These are phyloP conservation scores for Hucho hucho DNA, from an alignment of 2,113 vertebrate species.

Conservation along the genomic window DNA sequence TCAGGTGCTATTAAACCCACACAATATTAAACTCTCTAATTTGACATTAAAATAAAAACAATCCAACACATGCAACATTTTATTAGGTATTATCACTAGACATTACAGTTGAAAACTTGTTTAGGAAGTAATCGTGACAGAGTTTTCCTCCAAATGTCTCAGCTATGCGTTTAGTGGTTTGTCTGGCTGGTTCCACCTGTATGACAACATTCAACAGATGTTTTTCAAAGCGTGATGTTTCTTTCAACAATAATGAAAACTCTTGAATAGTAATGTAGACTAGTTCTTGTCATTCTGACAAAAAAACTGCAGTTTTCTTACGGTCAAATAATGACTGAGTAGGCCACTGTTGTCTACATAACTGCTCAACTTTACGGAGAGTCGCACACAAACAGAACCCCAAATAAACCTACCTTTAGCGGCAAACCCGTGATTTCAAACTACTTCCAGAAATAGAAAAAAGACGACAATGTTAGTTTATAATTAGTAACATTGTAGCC, in stretches of 20 bases:
- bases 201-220: not conserved
- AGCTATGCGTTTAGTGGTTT: not conserved
- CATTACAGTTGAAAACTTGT: not conserved
- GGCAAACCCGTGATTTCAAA: not conserved
- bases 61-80: too few relatives aligned
- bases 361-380: too few relatives aligned
- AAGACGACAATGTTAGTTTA: not conserved
- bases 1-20: too few relatives aligned
- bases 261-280: too few relatives aligned
- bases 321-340: too few relatives aligned
- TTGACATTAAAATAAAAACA: too few relatives aligned
- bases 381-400: too few relatives aligned
- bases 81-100: too few relatives aligned
- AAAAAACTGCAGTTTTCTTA: too few relatives aligned
- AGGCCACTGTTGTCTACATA: not conserved
- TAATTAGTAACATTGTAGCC: not conserved
- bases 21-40: too few relatives aligned
- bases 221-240: not conserved
- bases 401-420: not conserved
- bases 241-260: too few relatives aligned
- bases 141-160: not conserved
- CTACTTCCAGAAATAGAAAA: not conserved
- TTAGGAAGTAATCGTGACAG: not conserved
- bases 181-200: slow-evolving; percentile 1
- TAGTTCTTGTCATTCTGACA: too few relatives aligned